Evolutionary conservation across 2,113 vertebrate species (phyloP), one percentile per base, ranked within the genome.

Genomic region (Ceuthmochares aereus): DNA sequence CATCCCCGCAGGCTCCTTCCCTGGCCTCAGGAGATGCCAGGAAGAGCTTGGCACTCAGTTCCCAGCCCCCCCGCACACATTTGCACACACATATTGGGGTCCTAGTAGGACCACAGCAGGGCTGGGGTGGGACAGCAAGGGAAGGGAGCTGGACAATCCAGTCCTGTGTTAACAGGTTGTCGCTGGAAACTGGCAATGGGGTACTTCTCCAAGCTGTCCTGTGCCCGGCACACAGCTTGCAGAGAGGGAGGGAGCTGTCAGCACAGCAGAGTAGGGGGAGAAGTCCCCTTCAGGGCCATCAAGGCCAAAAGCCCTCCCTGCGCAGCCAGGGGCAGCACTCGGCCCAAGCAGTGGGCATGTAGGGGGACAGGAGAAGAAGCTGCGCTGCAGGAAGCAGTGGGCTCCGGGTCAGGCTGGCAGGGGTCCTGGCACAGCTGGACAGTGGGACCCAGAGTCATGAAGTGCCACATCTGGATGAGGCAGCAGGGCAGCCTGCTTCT

Each of bases 281-380:
- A 15, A 8, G 19, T 36, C 22, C 64, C 51, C 15, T 49, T 63
- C 55, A 76, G 74, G 60, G 64, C 40, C 59, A 49, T 26, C 47
- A 58, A 62, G 55, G 74, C 54, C 20, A 68, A 66, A 73, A 63
- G 42, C 25, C 70, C 40, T 51, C 26, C 21, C n/a, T 58, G 64
- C 1, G 1, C 42, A 90, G 70, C 32, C 59, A 86, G n/a, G 25
- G 47, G 20, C 84, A 89, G 58, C 30, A 25, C 32, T n/a, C 3
- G 0, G 16, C 54, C n/a, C 58, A 62, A 21, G 40, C 32, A 59
- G 27, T 9, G 10, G 17, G 29, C 13, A 6, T 2, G 0, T 16
- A 25, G 9, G 25, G 30, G 23, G 25, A 51, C 7, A 1, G 14
- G 21, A 66, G 20, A 6, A 56, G 34, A 89, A 94, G 77, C n/a